Base-by-base conservation (phyloP, 2,888 invertebrate species). In the Melinaea marsaeus region DNA sequence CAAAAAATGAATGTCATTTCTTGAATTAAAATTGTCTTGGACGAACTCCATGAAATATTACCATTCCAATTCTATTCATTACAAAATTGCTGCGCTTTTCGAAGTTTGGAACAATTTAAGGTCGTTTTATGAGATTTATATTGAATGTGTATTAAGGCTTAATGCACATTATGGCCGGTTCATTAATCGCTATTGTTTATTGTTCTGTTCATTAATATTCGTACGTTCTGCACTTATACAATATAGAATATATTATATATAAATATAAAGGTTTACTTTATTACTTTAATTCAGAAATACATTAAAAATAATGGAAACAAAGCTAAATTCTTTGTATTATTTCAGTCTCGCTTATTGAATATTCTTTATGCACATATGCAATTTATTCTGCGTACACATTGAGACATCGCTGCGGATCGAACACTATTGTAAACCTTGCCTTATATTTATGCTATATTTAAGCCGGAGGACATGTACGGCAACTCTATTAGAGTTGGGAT, bases 1-100 rank as follows among this genome's bases (percentile, higher is more conserved):
- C 69, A 74, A 75, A 72, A 71, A 74, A 70, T 64, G 66, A 68
- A 66, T 66, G 71, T 71, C 68, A 66, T 68, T 71, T 72, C 67
- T 65, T 69, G 67, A 68, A 69, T 66, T 69, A 63, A 64, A 61
- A 62, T 66, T 63, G 61, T 63, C 62, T 69, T 69, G 64, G 56
- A 60, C 48, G 57, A 60, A 67, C 67, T 69, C 69, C 64, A 63
- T 54, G 51, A 60, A 66, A 58, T 62, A 64, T 66, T 64, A 37
- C 59, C 59, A 55, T 56, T 61, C 63, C 62, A 55, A 68, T 65
- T 66, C 62, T 47, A 64, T 69, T 66, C 58, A 66, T 66, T 67
- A 66, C 47, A 62, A 55, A 61, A 66, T 47, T 61, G 60, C 57
- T 62, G 61, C 62, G 61, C 59, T 57, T 59, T 62, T 57, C 54